Evolutionary conservation across 2,797 vertebrate species (phyloP).

Genomic region (Xiphorhynchus erythropygius): DNA sequence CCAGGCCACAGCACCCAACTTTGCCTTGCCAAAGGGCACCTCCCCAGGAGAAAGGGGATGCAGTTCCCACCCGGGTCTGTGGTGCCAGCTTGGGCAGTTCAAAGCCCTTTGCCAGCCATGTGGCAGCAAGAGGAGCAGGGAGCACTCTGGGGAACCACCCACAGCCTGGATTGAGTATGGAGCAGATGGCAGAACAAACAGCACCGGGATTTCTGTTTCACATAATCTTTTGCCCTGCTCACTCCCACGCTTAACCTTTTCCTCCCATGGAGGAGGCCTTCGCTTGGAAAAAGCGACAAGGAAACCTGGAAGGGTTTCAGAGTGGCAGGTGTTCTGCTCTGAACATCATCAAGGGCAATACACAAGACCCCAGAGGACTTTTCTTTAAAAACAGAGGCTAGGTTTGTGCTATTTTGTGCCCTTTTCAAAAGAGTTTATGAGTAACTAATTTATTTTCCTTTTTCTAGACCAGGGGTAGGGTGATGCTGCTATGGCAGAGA

Average conservation of each 20-base stretch:
- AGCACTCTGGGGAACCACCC: background rate
- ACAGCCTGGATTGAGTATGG: background rate
- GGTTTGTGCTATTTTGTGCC: background rate
- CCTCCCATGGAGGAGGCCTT: background rate
- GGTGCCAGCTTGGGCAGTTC: background rate
- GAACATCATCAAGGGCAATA: background rate
- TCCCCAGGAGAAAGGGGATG: background rate
- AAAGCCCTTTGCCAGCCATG: background rate
- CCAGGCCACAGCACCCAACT: background rate
- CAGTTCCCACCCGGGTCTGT: fast-evolving
- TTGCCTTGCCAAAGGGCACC: background rate
- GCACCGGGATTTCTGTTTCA: conserved; percentile 4
- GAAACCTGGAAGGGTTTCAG: background rate
- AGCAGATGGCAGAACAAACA: conserved; percentile 60
- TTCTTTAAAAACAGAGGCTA: background rate
- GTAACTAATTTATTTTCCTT: background rate
- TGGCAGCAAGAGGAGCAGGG: background rate
- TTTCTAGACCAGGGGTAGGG: background rate
- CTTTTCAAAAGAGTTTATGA: background rate
- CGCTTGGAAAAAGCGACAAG: background rate
- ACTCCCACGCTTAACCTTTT: conserved; percentile 34
- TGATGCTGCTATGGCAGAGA: background rate
- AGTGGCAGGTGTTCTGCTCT: background rate
- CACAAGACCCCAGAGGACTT: background rate
- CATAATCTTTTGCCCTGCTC: conserved; percentile 6